These are phyloP conservation scores for Coturnix japonica DNA, from an alignment of 2,113 vertebrate genomes.

Conservation along the genomic window DNA sequence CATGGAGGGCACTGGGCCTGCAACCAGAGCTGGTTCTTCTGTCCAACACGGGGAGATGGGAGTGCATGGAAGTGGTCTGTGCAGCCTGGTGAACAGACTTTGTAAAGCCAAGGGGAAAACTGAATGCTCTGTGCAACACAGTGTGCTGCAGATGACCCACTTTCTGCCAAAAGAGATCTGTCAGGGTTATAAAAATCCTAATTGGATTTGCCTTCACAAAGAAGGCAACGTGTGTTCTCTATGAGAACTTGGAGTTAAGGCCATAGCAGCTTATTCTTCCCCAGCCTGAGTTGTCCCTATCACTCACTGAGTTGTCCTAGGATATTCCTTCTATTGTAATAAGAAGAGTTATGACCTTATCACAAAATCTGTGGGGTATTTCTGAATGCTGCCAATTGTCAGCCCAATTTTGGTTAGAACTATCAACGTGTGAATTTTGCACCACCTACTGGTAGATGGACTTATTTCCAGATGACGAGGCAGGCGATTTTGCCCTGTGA, in stretches of 20 bases:
- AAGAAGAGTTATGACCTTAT: background rate
- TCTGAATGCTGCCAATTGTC: background rate
- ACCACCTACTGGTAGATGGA: conserved; percentile 50
- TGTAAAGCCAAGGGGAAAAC: background rate
- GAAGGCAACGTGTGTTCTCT: accelerated
- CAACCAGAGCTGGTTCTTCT: background rate
- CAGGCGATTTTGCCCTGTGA: background rate
- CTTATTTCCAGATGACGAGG: background rate
- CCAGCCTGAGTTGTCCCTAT: background rate
- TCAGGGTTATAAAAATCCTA: background rate
- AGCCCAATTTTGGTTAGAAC: background rate
- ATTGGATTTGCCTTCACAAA: background rate
- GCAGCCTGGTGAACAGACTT: background rate
- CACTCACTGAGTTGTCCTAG: background rate
- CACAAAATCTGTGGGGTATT: background rate
- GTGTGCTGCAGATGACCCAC: background rate
- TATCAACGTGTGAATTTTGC: conserved; percentile 12
- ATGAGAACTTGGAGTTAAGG: background rate
- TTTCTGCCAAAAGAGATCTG: background rate
- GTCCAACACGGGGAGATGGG: background rate
- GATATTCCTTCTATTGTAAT: background rate
- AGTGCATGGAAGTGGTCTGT: background rate
- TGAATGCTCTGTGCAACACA: background rate
- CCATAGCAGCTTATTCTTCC: background rate
- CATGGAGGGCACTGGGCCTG: background rate